These are phyloP conservation scores for Vipera latastei DNA, from an alignment of 2,797 vertebrate genomes.

Conservation along the genomic window DNA sequence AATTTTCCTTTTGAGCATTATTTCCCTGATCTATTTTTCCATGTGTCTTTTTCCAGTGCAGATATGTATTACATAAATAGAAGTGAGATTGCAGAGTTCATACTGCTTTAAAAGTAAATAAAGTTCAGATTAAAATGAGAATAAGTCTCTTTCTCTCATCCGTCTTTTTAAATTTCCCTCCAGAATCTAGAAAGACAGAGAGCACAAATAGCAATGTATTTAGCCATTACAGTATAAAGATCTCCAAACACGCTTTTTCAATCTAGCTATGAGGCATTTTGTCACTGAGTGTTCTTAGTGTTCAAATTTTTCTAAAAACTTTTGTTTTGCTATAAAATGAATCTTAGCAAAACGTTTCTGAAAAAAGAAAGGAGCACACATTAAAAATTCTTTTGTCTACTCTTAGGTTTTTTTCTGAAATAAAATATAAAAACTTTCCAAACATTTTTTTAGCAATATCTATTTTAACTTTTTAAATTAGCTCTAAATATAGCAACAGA, in stretches of 20 bases:
- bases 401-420: background rate
- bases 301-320: conserved; percentile 6
- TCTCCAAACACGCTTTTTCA: background rate
- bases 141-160: background rate
- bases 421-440: background rate
- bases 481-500: conserved; percentile 18
- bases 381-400: background rate
- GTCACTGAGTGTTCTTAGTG: background rate
- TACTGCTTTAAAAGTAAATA: background rate
- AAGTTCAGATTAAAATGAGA: background rate
- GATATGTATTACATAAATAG: background rate
- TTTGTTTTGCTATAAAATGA: background rate
- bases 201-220: no score
- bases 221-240: no score
- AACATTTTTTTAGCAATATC: background rate
- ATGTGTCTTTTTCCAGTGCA: background rate
- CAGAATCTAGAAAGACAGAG: background rate
- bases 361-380: no score
- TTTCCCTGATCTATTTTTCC: background rate
- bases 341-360: background rate
- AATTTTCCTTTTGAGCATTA: background rate
- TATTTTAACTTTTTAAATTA: conserved; percentile 11
- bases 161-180: background rate
- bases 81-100: background rate
- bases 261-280: background rate